Conservation (phyloP, 2,888 invertebrate species). For the Cataglyphis livida region DNA sequence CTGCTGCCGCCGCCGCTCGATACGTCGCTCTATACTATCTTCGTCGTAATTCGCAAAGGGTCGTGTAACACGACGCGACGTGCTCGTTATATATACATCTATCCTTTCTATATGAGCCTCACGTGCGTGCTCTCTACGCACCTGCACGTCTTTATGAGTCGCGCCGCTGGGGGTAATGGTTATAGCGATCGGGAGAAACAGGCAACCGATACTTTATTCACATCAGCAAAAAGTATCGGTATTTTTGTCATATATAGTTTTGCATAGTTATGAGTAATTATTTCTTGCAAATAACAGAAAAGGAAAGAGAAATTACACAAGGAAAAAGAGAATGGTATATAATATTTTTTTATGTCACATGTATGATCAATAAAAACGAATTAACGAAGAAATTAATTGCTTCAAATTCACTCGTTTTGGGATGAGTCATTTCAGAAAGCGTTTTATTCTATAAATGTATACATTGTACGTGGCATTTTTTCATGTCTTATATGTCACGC, state of each 20-base stretch:
- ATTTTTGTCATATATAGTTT: neutral
- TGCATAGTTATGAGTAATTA: neutral
- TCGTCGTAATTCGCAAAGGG: conserved; percentile 70
- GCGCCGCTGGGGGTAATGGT: conserved; percentile 7
- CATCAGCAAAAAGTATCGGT: neutral
- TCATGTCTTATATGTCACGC: neutral
- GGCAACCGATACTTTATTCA: neutral
- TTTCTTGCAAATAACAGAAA: neutral
- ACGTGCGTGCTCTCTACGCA: conserved; percentile 17
- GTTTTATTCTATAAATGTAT: neutral
- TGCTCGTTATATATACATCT: neutral
- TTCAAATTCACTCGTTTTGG: neutral
- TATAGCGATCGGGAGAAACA: neutral
- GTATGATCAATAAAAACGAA: neutral
- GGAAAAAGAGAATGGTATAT: neutral
- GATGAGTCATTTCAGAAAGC: neutral
- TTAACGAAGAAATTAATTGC: neutral
- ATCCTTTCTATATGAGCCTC: neutral
- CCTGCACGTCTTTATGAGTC: conserved; percentile 13
- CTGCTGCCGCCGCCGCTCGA: conserved; percentile 71
- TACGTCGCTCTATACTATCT: conserved; percentile 72
- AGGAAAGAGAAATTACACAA: neutral
- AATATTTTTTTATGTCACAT: neutral
- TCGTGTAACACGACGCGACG: neutral
- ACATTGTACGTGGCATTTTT: neutral